These are phyloP conservation scores for Hippocampus mohnikei DNA, from an alignment of 2,113 vertebrate species.

Conservation along the genomic window DNA sequence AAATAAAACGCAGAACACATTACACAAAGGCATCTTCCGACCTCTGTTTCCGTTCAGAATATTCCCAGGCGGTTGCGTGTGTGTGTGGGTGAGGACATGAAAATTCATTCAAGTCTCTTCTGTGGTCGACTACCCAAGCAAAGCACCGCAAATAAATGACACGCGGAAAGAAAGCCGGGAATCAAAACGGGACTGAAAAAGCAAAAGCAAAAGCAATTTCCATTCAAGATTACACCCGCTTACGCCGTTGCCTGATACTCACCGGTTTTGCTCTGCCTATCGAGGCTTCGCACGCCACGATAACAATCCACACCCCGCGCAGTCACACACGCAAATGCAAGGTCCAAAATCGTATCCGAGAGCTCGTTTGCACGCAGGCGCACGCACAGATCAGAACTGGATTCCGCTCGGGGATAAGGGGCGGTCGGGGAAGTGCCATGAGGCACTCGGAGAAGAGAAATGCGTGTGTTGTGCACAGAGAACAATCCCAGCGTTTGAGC, in stretches of 20 bases:
- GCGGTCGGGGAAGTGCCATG: constrained; percentile 40
- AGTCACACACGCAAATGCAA: not conserved
- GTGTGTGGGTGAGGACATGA: not conserved
- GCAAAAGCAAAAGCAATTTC: constrained; percentile 4
- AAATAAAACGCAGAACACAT: not conserved
- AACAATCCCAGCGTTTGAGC: constrained; percentile 90
- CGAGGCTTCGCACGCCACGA: not conserved
- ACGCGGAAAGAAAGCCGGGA: constrained; percentile 20
- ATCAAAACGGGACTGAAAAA: constrained; percentile 34
- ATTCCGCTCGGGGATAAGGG: constrained; percentile 52
- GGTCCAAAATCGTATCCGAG: constrained; percentile 29
- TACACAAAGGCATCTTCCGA: not conserved
- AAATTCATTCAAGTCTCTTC: constrained; percentile 13
- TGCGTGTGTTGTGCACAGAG: constrained; percentile 85
- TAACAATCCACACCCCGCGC: not conserved
- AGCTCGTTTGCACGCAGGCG: constrained; percentile 3
- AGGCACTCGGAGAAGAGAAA: constrained; percentile 74
- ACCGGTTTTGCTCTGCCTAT: constrained; percentile 76
- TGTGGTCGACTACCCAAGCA: not conserved
- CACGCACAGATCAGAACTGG: constrained; percentile 26
- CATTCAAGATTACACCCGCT: not conserved
- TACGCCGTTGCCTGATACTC: constrained; percentile 56
- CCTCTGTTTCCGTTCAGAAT: not conserved
- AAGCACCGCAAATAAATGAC: constrained; percentile 24
- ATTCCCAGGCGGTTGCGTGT: not conserved